Percentiles rank a stretch among this genome's conserved stretches.
Evolutionary conservation across 2,797 vertebrate genomes (phyloP).

Genomic region (Meriones psammophilus): DNA sequence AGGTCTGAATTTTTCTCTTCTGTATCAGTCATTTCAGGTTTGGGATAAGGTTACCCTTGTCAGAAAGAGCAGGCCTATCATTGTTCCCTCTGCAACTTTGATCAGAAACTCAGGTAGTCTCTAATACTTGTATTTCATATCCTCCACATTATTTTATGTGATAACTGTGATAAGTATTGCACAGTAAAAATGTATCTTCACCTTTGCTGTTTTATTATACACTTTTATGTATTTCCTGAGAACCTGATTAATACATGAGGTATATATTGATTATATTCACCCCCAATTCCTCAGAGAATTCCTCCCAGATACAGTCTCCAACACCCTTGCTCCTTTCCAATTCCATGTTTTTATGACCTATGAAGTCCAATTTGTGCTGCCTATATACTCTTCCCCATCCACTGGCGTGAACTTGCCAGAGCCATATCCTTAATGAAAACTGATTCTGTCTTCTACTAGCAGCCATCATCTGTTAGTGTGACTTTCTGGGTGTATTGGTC

Average conservation of each 20-base stretch:
- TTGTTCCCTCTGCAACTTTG: background rate
- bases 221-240: background rate
- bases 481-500: background rate
- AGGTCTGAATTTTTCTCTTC: background rate
- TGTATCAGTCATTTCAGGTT: background rate
- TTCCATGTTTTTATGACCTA: background rate
- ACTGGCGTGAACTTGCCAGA: too few species aligned
- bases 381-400: background rate
- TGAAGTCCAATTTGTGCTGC: background rate
- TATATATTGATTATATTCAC: background rate
- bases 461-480: too few species aligned
- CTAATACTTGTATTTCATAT: background rate
- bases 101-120: background rate
- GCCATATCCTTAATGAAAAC: background rate
- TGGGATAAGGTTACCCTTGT: fast-evolving
- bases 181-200: background rate
- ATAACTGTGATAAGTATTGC: background rate
- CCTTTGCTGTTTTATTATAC: background rate
- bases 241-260: background rate
- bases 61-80: background rate
- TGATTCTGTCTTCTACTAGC: background rate
- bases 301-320: fast-evolving
- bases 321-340: too few species aligned
- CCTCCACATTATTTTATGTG: background rate
- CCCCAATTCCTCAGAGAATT: too few species aligned